These are phyloP conservation scores for Numenius arquata DNA, from an alignment of 2,113 vertebrate genomes.

Conservation along the genomic window DNA sequence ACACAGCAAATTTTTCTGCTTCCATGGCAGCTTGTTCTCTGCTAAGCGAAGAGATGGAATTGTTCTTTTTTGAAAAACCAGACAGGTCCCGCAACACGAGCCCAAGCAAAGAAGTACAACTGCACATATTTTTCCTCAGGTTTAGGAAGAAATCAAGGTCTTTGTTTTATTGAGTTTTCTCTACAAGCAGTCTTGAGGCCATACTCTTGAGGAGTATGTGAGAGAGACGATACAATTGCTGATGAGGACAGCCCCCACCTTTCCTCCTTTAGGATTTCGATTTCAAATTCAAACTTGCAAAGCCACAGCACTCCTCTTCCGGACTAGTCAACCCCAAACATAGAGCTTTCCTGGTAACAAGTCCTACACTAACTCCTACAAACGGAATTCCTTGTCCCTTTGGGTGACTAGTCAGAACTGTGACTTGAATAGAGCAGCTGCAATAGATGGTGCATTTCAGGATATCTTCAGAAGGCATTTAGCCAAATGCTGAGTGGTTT, in stretches of 20 bases:
- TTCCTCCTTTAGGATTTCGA: constrained; percentile 1
- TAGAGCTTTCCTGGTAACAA: constrained; percentile 38
- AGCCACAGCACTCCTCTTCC: neutral
- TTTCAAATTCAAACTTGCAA: constrained; percentile 35
- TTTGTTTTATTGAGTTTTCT: neutral
- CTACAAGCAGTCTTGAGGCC: neutral
- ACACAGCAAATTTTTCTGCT: neutral
- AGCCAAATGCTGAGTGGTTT: constrained; percentile 45
- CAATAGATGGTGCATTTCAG: constrained; percentile 38
- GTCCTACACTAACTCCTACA: constrained; percentile 47
- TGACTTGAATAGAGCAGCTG: constrained; percentile 61
- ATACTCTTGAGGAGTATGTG: neutral
- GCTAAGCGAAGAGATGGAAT: neutral
- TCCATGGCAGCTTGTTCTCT: neutral
- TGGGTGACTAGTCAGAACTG: constrained; percentile 46
- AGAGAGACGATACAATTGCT: neutral
- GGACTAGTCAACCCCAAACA: constrained; percentile 2
- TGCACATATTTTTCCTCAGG: neutral
- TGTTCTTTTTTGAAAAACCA: neutral
- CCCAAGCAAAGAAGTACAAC: neutral
- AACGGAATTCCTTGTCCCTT: constrained; percentile 53
- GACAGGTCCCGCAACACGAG: neutral
- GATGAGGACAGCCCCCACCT: constrained; percentile 1
- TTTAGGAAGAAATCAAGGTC: neutral
- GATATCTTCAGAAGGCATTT: constrained; percentile 41